Percentiles rank a stretch among this genome's conserved stretches.
Conservation (phyloP, 2,113 vertebrate species). For the Sclerurus mexicanus region DNA sequence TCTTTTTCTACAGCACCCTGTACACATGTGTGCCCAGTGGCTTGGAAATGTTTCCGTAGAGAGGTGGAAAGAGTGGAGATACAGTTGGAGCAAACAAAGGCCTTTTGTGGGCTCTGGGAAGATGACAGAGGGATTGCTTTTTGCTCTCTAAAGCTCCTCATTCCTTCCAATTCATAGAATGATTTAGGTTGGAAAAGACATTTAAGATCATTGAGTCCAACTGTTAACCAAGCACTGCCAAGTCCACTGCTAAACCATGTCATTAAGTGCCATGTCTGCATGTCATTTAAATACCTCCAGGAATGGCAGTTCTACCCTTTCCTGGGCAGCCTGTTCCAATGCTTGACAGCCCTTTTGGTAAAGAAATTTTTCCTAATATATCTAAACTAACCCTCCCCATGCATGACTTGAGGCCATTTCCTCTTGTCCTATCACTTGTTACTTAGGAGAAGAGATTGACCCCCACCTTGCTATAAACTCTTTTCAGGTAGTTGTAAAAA, state of each 20-base stretch:
- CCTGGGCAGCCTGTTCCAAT: not conserved
- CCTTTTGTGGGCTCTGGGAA: conserved; percentile 23
- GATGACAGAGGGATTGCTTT: not conserved
- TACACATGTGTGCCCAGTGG: not conserved
- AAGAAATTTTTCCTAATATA: not conserved
- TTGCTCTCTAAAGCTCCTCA: not conserved
- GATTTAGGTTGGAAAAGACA: not conserved
- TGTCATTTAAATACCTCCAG: not conserved
- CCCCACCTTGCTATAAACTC: not conserved
- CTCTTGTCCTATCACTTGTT: not conserved
- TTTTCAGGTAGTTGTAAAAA: not conserved
- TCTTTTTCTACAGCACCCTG: not conserved
- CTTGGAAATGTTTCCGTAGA: conserved; percentile 10
- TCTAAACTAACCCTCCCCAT: not conserved
- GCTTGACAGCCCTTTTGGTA: not conserved
- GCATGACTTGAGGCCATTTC: not conserved
- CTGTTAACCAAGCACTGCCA: not conserved
- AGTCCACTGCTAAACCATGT: not conserved
- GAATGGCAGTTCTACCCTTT: not conserved
- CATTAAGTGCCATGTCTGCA: not conserved
- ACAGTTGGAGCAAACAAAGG: conserved; percentile 26
- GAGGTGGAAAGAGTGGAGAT: conserved; percentile 18
- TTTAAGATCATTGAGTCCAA: not conserved
- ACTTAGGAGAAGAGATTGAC: not conserved
- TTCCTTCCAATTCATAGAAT: not conserved